Conservation (phyloP, 2,797 vertebrate species). For the Vespertilio murinus region DNA sequence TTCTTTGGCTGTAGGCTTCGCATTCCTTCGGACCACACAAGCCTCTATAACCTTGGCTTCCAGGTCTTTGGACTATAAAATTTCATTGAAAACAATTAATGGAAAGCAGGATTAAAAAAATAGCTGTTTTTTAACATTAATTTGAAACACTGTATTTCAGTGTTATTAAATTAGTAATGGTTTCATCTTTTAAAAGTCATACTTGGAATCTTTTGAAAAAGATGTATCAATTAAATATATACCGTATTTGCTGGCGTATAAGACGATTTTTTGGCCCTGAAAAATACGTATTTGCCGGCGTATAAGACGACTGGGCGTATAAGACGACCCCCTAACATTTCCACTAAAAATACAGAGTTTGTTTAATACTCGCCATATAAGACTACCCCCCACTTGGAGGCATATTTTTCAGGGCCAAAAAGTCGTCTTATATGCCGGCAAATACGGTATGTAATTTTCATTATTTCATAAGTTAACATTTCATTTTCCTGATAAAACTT, state of each 20-base stretch:
- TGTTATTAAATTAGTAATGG: constrained; percentile 6
- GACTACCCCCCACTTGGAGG: no score
- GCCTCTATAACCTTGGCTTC: constrained; percentile 67
- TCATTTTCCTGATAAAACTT: constrained; percentile 24
- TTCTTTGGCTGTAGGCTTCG: constrained; percentile 50
- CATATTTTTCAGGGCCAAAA: no score
- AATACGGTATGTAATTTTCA: constrained; percentile 19
- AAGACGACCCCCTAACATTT: no score
- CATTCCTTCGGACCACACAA: constrained; percentile 68
- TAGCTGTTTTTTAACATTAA: constrained; percentile 51
- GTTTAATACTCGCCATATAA: no score
- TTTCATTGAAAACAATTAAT: constrained; percentile 59
- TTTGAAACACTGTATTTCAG: constrained; percentile 15
- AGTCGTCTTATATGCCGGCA: no score
- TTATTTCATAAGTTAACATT: constrained; percentile 24
- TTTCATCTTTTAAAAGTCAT: constrained; percentile 25
- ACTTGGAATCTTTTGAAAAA: constrained; percentile 5
- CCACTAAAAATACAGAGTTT: no score
- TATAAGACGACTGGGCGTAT: no score
- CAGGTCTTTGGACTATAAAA: constrained; percentile 56
- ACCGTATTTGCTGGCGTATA: no score
- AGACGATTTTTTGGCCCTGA: no score
- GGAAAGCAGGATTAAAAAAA: constrained; percentile 1
- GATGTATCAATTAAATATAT: neutral
- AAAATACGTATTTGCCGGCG: no score